Evolutionary conservation across 2,113 vertebrate species (phyloP).

Genomic region (Brachypodius melanocephalos): DNA sequence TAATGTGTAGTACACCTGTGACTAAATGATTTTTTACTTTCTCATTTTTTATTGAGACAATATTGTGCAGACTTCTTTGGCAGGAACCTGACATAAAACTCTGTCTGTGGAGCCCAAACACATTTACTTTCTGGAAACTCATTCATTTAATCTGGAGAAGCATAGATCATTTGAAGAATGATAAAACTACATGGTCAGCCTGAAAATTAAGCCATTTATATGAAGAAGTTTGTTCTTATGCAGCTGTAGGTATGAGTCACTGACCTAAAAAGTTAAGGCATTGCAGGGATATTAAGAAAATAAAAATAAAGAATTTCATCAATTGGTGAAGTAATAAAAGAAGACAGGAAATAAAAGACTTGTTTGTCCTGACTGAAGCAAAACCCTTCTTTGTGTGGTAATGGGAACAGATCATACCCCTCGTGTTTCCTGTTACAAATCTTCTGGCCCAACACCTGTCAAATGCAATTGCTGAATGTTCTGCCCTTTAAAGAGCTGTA

Average conservation of each 20-base stretch:
- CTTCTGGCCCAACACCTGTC: not conserved
- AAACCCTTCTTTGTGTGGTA: not conserved
- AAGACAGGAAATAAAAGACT: not conserved
- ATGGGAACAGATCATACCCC: not conserved
- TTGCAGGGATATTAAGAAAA: not conserved
- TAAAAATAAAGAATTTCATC: conserved; percentile 22
- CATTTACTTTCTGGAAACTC: not conserved
- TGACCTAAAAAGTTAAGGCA: not conserved
- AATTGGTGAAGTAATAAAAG: conserved; percentile 15
- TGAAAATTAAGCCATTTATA: conserved; percentile 32
- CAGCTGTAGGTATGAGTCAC: conserved; percentile 19
- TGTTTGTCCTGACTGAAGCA: not conserved
- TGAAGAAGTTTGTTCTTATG: not conserved
- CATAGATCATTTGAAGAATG: conserved; percentile 11
- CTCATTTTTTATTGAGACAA: not conserved
- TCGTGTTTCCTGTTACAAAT: not conserved
- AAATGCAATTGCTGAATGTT: not conserved
- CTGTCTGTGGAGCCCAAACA: not conserved
- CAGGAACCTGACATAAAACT: not conserved
- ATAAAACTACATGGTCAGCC: conserved; percentile 12
- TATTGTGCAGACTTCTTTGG: not conserved
- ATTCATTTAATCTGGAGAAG: not conserved
- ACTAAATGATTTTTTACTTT: not conserved
- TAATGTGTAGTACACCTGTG: not conserved
- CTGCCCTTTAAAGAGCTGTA: not conserved